Base-by-base conservation (phyloP, 2,797 vertebrate species). In the Chelonia mydas region DNA sequence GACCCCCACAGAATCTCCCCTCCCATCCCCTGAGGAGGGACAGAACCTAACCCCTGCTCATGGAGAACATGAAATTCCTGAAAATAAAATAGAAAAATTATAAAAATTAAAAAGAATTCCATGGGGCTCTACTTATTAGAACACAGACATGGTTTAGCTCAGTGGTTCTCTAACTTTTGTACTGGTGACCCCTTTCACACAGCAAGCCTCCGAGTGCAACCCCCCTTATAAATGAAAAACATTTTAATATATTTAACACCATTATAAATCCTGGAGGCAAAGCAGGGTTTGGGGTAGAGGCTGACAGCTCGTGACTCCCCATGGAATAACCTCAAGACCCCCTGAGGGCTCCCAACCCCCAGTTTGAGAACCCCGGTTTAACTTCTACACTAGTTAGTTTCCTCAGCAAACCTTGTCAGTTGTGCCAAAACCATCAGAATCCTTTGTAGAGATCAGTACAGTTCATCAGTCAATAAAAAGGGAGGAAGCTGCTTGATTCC, bases 401-500 rank as follows among this genome's bases (percentile, higher is more conserved):
- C 88, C 76, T 81, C 55, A 91, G 65, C n/a, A 83, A 83, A 55
- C 49, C 86, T 5, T 6, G 27, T 19, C 16, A 82, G 28, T 45
- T 78, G 51, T 57, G n/a, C 55, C 68, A 33, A 55, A 83, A 78
- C 31, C 81, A 65, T 8, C 4, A 23, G 76, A 45, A 90, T 78
- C 65, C 87, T 92, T 88, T 87, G 61, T 33, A 77, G 80, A 76
- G 61, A 41, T 68, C 84, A 45, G 33, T 83, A 50, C 86, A 13
- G 76, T 53, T 68, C 0, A 1, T 85, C n/a, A 86, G 37, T 1
- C 28, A 72, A 7, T n/a, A 45, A 49, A 84, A 51, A 92, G 7
- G 50, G 80, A 55, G 27, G 28, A 86, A 90, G 84, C 33, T 55
- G 11, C 83, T 90, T 86, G 41, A 90, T 72, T 96, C 90, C 51